Conservation (phyloP, 2,888 invertebrate species). For the Adelognathus sp. region DNA sequence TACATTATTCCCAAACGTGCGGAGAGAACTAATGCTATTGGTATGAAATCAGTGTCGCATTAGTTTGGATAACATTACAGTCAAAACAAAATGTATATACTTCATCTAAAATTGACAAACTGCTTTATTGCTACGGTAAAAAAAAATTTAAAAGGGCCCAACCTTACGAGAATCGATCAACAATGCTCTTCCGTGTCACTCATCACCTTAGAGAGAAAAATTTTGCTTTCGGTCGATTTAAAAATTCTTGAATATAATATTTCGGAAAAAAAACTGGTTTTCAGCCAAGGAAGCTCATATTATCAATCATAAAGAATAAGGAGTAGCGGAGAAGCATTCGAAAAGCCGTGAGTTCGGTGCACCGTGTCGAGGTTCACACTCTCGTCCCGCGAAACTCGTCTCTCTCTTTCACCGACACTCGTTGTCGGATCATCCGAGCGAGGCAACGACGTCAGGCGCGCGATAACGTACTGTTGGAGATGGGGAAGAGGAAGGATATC, state of each 20-base stretch:
- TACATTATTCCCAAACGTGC: too few relatives aligned
- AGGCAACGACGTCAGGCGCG: slow-evolving; percentile 34
- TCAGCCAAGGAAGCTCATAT: slow-evolving; percentile 15
- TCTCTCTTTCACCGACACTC: slow-evolving; percentile 25
- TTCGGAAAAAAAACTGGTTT: slow-evolving; percentile 19
- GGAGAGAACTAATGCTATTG: too few relatives aligned
- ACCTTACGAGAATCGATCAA: too few relatives aligned
- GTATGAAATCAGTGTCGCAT: too few relatives aligned
- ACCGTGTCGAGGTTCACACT: slow-evolving; percentile 48
- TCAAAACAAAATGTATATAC: too few relatives aligned
- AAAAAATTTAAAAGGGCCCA: too few relatives aligned
- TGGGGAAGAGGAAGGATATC: slow-evolving; percentile 57
- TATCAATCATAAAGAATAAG: slow-evolving; percentile 17
- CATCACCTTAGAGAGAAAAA: background rate
- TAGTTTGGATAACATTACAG: too few relatives aligned
- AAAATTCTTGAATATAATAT: slow-evolving; percentile 31
- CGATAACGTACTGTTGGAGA: background rate
- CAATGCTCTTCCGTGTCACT: too few relatives aligned
- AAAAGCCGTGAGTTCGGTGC: slow-evolving; percentile 29
- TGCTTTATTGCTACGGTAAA: too few relatives aligned
- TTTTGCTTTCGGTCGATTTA: slow-evolving; percentile 29
- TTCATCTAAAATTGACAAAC: too few relatives aligned
- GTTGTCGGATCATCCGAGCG: slow-evolving; percentile 39
- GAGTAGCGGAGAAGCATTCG: slow-evolving; percentile 3
- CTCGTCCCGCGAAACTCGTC: slow-evolving; percentile 6